Conservation (phyloP, 2,113 vertebrate species). For the Turnix velox region DNA sequence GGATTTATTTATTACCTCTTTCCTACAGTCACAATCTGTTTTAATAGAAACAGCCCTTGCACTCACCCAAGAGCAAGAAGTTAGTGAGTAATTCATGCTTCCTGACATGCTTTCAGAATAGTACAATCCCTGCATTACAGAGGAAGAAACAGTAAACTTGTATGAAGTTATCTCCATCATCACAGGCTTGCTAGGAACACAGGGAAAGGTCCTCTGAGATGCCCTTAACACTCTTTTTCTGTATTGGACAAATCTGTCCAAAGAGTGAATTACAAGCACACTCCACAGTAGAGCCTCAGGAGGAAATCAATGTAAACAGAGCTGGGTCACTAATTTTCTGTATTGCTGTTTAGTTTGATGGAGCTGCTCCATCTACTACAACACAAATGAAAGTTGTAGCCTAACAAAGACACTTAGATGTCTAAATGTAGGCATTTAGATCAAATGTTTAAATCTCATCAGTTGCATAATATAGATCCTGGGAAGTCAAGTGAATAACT, state of each 20-base stretch:
- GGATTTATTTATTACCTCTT: background rate
- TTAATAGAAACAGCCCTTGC: background rate
- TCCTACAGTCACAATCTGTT: background rate
- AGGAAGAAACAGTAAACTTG: background rate
- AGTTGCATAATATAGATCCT: background rate
- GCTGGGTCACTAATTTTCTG: background rate
- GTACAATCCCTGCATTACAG: background rate
- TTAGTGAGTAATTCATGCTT: background rate
- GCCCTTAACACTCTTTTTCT: background rate
- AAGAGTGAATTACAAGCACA: background rate
- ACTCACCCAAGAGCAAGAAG: background rate
- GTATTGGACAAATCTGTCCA: background rate
- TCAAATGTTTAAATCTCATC: background rate
- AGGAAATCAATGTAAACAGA: background rate
- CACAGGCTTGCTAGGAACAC: background rate
- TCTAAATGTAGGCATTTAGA: background rate
- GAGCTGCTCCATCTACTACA: background rate
- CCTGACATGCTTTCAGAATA: background rate
- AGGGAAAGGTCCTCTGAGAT: background rate
- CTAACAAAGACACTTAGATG: background rate
- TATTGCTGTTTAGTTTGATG: background rate
- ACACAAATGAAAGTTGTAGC: background rate
- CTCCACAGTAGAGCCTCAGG: background rate
- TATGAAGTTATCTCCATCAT: background rate
- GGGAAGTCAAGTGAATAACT: background rate